Evolutionary conservation across 2,888 invertebrate species (phyloP), one percentile per base, ranked within the genome.

Genomic region (Meiosimyza decipiens): DNA sequence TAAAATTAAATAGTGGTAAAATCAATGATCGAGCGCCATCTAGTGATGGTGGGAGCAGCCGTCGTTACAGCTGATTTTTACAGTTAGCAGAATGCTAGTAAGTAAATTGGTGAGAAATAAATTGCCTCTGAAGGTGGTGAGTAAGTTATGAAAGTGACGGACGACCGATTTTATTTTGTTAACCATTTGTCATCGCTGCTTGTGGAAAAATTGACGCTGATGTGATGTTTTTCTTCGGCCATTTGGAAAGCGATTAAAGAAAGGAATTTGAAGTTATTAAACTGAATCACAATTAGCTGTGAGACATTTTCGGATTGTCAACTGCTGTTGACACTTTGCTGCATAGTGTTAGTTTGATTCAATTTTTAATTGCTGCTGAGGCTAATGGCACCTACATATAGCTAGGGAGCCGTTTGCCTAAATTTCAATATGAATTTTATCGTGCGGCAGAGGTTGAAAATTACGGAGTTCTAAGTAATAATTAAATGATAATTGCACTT

Each of bases 1-100:
- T 77, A 77, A 66, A 74, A 73, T 71, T 73, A 77, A 76, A 74
- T 74, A 73, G 73, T 74, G 74, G 74, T 76, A 77, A 80, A 79
- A 79, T 79, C 71, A 73, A 64, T 72, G 74, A 71, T 74, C 68
- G 77, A 73, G 76, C 77, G 71, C 73, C 73, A 71, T 67, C 71
- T 59, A 63, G 72, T 64, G 54, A 47, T 55, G 68, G 71, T 71
- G 71, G 73, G 71, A 70, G 68, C 71, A 62, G 59, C 9, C 51
- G 22, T 18, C n/a, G 28, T 4, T 28, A 28, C 28, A 28, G 72
- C 65, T 69, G 52, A 59, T 73, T 73, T 73, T 79, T 79, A 80
- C 78, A 80, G 79, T 80, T 79, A 80, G 76, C 72, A 75, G 76
- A 71, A 77, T 75, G 70, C 60, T n/a, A 33, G 51, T 13, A 4